phyloP scores from a whole-genome alignment of 2,113 vertebrate genomes.

The Porphyrio hochstetteri region DNA sequence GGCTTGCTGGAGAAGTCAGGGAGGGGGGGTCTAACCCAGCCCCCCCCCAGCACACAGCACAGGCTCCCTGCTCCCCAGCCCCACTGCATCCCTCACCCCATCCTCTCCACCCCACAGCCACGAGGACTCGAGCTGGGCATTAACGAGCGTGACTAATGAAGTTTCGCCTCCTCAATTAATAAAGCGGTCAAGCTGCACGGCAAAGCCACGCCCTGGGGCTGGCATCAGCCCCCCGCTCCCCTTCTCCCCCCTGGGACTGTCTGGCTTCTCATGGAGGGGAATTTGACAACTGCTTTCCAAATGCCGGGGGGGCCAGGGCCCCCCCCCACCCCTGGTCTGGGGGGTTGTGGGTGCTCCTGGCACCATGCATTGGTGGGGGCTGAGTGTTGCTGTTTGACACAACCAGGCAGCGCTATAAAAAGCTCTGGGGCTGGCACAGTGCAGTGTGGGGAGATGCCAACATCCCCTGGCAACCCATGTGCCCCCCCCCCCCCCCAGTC shows the following conservation, averaged over 20 bases:
- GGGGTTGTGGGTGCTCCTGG: not conserved
- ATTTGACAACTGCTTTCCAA: not conserved
- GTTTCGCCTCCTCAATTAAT: not conserved
- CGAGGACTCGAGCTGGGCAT: not conserved
- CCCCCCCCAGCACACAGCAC: not conserved
- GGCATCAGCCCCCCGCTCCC: not conserved
- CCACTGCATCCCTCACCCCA: fast-evolving
- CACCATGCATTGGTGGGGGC: not conserved
- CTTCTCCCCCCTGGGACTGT: not conserved
- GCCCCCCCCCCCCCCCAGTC: too few relatives aligned
- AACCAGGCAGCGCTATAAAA: not conserved
- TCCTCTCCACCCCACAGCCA: fast-evolving
- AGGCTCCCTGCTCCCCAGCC: not conserved
- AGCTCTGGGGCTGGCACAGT: not conserved
- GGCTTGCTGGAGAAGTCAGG: not conserved
- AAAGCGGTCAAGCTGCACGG: not conserved
- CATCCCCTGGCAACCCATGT: not conserved
- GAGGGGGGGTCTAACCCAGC: not conserved
- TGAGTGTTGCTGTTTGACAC: not conserved
- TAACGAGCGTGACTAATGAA: conserved; percentile 29
- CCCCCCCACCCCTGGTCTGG: fast-evolving
- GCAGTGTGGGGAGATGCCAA: fast-evolving
- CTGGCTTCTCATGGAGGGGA: fast-evolving
- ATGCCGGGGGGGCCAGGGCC: not conserved
- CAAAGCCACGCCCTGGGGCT: not conserved